These are phyloP conservation scores for Doris montereyensis DNA, from an alignment of 2,888 invertebrate genomes.

Conservation along the genomic window DNA sequence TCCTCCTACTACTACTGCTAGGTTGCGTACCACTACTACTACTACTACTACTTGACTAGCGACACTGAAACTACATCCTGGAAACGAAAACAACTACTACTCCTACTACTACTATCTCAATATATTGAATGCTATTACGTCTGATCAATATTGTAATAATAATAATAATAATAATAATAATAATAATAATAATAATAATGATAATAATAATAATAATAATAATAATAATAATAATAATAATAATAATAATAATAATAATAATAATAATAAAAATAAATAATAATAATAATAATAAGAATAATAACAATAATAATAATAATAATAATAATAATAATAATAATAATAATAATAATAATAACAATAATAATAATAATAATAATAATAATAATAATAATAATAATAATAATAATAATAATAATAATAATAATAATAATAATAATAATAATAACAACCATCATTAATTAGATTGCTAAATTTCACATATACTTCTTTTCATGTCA, in stretches of 20 bases:
- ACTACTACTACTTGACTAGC: no score
- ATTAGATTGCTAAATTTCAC: no score
- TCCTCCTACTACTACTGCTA: no score
- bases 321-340: background rate
- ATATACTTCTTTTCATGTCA: no score
- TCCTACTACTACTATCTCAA: no score
- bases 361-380: background rate
- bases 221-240: constrained; percentile 18
- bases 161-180: constrained; percentile 1
- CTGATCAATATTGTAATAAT: background rate
- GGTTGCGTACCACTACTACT: no score
- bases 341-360: background rate
- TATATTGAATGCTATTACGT: background rate
- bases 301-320: background rate
- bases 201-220: constrained; percentile 6
- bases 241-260: constrained; percentile 15
- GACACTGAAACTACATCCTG: no score
- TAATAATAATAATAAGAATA: background rate
- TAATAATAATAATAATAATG: constrained; percentile 7
- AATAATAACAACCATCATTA: no score
- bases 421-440: no score
- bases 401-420: no score
- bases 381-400: background rate
- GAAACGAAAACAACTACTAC: no score
- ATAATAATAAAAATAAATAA: constrained; percentile 4